Base-by-base conservation (phyloP, 2,888 invertebrate genomes). In the Cantharis rufa region DNA sequence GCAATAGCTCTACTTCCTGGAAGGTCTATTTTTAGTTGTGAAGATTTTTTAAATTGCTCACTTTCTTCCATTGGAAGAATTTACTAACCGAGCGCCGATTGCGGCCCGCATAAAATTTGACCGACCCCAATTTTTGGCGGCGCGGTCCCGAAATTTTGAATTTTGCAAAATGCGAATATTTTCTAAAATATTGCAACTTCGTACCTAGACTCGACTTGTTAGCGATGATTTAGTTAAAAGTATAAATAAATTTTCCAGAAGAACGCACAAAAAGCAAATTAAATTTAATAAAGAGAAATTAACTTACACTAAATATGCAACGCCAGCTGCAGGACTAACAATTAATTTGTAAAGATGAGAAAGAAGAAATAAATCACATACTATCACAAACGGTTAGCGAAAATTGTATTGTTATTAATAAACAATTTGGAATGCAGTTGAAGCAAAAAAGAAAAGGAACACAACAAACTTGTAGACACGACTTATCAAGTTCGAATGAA, bases 21-120 rank as follows among this genome's bases (percentile, higher is more conserved):
- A 78, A 74, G 75, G 77, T 74, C 77, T 79, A 79, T 79, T 77
- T 77, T 72, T 79, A 79, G 74, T 61, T 75, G 66, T 62, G 62
- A 73, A 68, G 70, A 73, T 74, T 79, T 75, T 72, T 64, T 27
- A 75, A 75, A 75, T 75, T 71, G 32, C n/a, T n/a, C n/a, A 48
- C 48, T 48, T 48, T 48, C 48, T 48, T 48, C n/a, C 48, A 48
- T 48, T 48, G 48, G 48, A 48, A 48, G n/a, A 5, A 48, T n/a
- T n/a, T 32, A 32, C n/a, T 13, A 32, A 13, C 13, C 10, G 13
- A 13, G 32, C 13, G 32, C 5, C 13, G 13, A 32, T 4, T 32
- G 21, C 21, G 11, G 1, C 13, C 4, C 4, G 13, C 13, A 3
- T 13, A 32, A 32, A 32, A 32, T 32, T 32, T 10, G 10, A 13